Percentiles rank a stretch among this genome's conserved stretches.
Conservation (phyloP, 1,140 invertebrate species). For the Drosophila biarmipes region DNA sequence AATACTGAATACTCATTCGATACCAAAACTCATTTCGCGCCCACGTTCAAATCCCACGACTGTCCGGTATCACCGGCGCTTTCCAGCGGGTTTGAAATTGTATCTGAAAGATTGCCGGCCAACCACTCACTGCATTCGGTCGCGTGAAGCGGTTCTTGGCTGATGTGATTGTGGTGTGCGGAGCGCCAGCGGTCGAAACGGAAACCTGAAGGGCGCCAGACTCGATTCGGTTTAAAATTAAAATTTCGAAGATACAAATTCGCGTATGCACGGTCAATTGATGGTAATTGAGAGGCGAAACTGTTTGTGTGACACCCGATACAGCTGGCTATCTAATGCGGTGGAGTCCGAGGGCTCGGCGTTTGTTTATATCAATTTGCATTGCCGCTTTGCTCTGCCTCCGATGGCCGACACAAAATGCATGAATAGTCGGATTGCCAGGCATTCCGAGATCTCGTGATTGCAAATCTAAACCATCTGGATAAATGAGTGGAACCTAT, state of each 20-base stretch:
- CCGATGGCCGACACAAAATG: constrained; percentile 8
- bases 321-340: not conserved
- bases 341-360: constrained; percentile 1
- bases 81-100: not conserved
- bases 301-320: constrained; percentile 14
- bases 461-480: constrained; percentile 5
- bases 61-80: constrained; percentile 1
- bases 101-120: constrained; percentile 3
- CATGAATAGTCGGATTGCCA: constrained; percentile 1
- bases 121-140: constrained; percentile 15
- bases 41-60: not conserved
- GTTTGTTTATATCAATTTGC: constrained; percentile 19
- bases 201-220: constrained; percentile 11
- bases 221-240: not conserved
- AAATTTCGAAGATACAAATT: constrained; percentile 8
- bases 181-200: constrained; percentile 29
- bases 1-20: too few species aligned
- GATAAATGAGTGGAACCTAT: constrained; percentile 1
- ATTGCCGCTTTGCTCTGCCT: constrained; percentile 6
- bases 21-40: not conserved
- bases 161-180: constrained; percentile 26
- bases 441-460: constrained; percentile 4
- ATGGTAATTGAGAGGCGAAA: constrained; percentile 26
- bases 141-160: constrained; percentile 7
- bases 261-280: constrained; percentile 29